Conservation (phyloP, 2,113 vertebrate species). For the Scatophagus argus region DNA sequence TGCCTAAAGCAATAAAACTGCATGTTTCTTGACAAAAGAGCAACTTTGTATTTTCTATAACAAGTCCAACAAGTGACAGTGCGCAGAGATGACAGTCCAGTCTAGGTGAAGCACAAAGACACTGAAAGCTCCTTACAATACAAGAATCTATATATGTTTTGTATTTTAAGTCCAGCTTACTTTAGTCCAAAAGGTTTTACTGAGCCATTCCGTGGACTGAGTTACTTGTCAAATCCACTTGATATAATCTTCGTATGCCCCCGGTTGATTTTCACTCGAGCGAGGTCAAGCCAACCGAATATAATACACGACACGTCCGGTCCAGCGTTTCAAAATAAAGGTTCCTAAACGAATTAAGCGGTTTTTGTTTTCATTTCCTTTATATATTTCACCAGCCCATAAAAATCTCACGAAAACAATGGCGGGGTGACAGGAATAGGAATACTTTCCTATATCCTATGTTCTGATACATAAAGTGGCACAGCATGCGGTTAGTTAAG, state of each 20-base stretch:
- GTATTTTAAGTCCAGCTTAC: slow-evolving; percentile 20
- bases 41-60: neutral
- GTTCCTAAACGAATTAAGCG: neutral
- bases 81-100: slow-evolving; percentile 49
- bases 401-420: too few species aligned
- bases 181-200: neutral
- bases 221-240: slow-evolving; percentile 64
- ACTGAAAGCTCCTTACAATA: neutral
- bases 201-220: slow-evolving; percentile 2
- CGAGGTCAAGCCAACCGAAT: neutral
- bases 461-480: neutral
- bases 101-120: slow-evolving; percentile 20
- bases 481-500: neutral
- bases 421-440: neutral
- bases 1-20: neutral
- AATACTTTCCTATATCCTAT: neutral
- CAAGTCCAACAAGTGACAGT: slow-evolving; percentile 56
- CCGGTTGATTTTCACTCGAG: slow-evolving; percentile 19
- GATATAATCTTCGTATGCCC: slow-evolving; percentile 63
- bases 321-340: slow-evolving; percentile 41
- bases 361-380: neutral
- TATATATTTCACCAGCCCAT: too few species aligned
- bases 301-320: neutral
- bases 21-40: neutral
- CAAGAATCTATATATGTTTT: neutral